phyloP scores from a whole-genome alignment of 2,888 invertebrate species.

The Phaonia tiefii region DNA sequence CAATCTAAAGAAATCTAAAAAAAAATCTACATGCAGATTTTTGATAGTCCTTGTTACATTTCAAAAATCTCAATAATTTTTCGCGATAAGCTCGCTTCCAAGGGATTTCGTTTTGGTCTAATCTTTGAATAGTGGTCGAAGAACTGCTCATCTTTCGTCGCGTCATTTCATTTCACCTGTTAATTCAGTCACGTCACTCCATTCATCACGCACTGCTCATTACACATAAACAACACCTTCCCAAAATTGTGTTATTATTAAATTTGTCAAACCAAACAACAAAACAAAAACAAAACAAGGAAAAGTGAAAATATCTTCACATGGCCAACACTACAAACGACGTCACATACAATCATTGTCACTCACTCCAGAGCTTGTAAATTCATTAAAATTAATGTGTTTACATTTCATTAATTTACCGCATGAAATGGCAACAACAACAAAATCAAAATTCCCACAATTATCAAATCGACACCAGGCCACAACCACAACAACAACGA shows the following conservation, averaged over 20 bases:
- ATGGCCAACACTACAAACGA: conserved; percentile 33
- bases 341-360: neutral
- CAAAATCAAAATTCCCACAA: conserved; percentile 42
- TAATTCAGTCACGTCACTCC: too few relatives aligned
- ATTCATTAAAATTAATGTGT: conserved; percentile 45
- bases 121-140: neutral
- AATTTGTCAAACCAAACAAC: neutral
- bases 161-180: neutral
- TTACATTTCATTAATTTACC: conserved; percentile 52
- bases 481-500: neutral
- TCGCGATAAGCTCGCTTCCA: too few relatives aligned
- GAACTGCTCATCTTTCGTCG: too few relatives aligned
- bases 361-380: conserved; percentile 6
- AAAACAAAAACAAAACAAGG: neutral
- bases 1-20: too few relatives aligned
- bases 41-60: too few relatives aligned
- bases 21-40: too few relatives aligned
- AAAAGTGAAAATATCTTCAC: conserved; percentile 49
- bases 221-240: neutral
- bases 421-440: neutral
- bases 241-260: neutral
- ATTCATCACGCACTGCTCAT: neutral
- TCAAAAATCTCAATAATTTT: too few relatives aligned
- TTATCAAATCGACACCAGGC: conserved; percentile 23
- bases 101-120: too few relatives aligned